Base-by-base conservation (phyloP, 2,888 invertebrate genomes). In the Graphium colonna region DNA sequence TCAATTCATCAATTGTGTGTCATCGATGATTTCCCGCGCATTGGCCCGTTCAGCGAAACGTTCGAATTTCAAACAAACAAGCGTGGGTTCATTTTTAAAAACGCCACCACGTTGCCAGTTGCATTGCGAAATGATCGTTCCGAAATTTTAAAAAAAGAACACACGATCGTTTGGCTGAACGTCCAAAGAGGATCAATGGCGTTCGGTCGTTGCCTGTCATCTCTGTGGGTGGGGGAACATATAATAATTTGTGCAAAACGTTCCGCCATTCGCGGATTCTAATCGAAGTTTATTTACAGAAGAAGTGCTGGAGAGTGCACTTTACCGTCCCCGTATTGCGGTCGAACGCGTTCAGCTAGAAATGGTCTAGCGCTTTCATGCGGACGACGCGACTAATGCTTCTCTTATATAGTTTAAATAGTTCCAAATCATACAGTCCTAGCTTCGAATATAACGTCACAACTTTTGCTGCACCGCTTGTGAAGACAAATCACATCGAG, bases 161-260 rank as follows among this genome's bases (percentile, higher is more conserved):
- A 10, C 36, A 3, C 13, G 40, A 36, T 8, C 3, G 28, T 42
- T 61, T 65, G 69, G 73, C 81, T 81, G 86, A 76, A 80, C 75
- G 59, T 77, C 79, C 79, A 80, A 79, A 71, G 64, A 10, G 39
- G 41, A 54, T 45, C 44, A 62, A 60, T 62, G 69, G 72, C 75
- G 76, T 84, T 60, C 79, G 78, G 85, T 84, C 79, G 78, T 82
- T 80, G 82, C 83, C 86, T 86, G 89, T 89, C 89, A 89, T 89
- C 54, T 87, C 88, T 87, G 87, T 82, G 85, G 73, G 85, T 82
- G 85, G 73, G 85, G 82, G 86, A 87, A 85, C 67, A 69, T 77
- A 85, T 80, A 85, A 79, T 77, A 87, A 84, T 89, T 89, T 89
- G 89, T 89, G 89, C 89, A 89, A 89, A 88, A 85, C 86, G 86